phyloP scores from a whole-genome alignment of 2,113 vertebrate species.

The Ammodytes dubius region DNA sequence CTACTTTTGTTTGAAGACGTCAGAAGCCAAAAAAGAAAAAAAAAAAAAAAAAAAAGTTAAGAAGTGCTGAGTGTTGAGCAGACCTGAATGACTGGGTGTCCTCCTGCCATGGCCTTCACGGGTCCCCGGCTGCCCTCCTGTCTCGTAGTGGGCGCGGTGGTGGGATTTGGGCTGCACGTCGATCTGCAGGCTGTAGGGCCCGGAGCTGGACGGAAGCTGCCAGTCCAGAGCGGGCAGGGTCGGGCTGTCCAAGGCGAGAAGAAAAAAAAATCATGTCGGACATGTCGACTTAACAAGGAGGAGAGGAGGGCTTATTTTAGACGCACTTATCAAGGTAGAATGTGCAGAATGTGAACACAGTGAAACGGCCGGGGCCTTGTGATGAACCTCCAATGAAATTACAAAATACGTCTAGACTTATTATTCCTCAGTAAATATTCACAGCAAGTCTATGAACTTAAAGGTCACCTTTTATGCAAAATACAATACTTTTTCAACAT shows the following conservation, averaged over 20 bases:
- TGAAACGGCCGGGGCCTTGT: neutral
- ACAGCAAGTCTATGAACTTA: neutral
- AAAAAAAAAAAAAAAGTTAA: neutral
- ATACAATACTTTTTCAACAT: no score
- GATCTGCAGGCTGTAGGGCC: slow-evolving; percentile 94
- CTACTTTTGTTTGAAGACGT: neutral
- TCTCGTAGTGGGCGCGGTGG: slow-evolving; percentile 98
- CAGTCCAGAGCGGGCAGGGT: slow-evolving; percentile 97
- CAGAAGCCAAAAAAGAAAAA: neutral
- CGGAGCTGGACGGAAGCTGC: slow-evolving; percentile 96
- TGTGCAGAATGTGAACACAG: slow-evolving; percentile 60
- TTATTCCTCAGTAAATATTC: neutral
- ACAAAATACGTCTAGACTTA: slow-evolving; percentile 8
- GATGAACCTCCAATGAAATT: slow-evolving; percentile 16
- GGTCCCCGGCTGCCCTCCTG: slow-evolving; percentile 97
- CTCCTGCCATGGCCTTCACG: slow-evolving; percentile 94
- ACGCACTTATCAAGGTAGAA: slow-evolving; percentile 57
- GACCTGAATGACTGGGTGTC: slow-evolving; percentile 90
- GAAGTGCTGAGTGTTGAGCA: neutral
- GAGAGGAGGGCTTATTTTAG: slow-evolving; percentile 59
- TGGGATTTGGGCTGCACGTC: slow-evolving; percentile 98
- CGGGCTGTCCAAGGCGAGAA: slow-evolving; percentile 82
- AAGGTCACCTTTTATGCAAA: no score
- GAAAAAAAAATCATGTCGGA: slow-evolving; percentile 19
- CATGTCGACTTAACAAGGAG: slow-evolving; percentile 31